Conservation (phyloP, 2,888 invertebrate genomes). For the Mactromeris polynyma region DNA sequence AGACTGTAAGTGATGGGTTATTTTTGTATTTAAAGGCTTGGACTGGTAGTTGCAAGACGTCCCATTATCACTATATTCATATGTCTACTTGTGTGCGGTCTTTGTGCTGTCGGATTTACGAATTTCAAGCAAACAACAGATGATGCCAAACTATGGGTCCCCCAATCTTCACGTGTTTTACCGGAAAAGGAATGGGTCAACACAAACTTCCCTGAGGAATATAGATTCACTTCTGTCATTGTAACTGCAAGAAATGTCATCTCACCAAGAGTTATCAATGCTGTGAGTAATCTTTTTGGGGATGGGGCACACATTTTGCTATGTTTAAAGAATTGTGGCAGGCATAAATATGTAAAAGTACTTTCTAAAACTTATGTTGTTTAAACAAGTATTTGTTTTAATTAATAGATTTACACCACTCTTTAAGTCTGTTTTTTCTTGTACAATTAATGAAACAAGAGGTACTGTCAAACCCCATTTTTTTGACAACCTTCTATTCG, state of each 20-base stretch:
- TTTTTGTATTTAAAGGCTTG: conserved; percentile 72
- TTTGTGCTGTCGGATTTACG: conserved; percentile 80
- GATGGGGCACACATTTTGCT: too few species aligned
- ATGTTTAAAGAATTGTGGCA: too few species aligned
- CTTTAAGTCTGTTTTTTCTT: too few species aligned
- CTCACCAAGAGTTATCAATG: conserved; percentile 70
- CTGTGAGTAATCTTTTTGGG: conserved; percentile 67
- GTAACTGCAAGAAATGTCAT: conserved; percentile 72
- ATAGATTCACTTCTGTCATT: conserved; percentile 77
- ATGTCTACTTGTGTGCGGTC: conserved; percentile 73
- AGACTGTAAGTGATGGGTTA: too few species aligned
- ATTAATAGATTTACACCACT: too few species aligned
- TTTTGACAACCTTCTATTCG: too few species aligned
- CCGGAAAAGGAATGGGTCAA: conserved; percentile 79
- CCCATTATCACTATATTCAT: conserved; percentile 75
- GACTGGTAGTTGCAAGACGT: conserved; percentile 75
- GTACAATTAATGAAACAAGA: too few species aligned
- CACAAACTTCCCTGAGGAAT: conserved; percentile 75
- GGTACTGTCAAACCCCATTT: too few species aligned
- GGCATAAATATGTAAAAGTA: too few species aligned
- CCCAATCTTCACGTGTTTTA: conserved; percentile 75
- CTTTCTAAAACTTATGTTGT: too few species aligned
- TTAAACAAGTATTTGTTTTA: too few species aligned
- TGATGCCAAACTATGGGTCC: conserved; percentile 82
- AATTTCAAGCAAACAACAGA: conserved; percentile 76